phyloP scores from a whole-genome alignment of 2,888 invertebrate genomes.

The Sinodicranocentrus sp. region DNA sequence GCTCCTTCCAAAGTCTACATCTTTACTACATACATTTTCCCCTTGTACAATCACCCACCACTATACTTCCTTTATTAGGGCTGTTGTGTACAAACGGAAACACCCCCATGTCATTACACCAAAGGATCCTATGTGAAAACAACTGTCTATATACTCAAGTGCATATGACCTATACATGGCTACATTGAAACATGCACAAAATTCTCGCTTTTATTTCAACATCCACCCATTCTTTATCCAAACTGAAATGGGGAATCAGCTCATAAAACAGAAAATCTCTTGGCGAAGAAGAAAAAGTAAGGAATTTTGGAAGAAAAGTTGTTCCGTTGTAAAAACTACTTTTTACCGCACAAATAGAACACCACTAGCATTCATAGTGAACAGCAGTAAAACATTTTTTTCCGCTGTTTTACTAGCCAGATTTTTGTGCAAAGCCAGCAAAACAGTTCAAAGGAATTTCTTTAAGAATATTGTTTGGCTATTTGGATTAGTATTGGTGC shows the following conservation, averaged over 20 bases:
- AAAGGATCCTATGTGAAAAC: neutral
- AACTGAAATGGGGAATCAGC: constrained; percentile 32
- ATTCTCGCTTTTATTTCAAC: neutral
- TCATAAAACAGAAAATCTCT: constrained; percentile 30
- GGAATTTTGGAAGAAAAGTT: constrained; percentile 19
- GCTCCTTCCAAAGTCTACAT: too few species aligned
- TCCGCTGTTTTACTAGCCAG: neutral
- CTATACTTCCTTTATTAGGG: neutral
- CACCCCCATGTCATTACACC: neutral
- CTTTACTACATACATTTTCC: too few species aligned
- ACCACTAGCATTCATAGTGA: neutral
- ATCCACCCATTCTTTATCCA: neutral
- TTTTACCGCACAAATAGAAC: constrained; percentile 18
- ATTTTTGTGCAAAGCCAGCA: constrained; percentile 53
- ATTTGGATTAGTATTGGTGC: too few species aligned
- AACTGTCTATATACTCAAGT: neutral
- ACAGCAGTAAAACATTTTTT: constrained; percentile 30
- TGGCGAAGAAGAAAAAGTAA: constrained; percentile 12
- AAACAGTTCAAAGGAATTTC: neutral
- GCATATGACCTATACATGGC: neutral
- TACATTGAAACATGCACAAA: constrained; percentile 4
- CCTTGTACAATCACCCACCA: neutral
- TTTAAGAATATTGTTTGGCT: neutral
- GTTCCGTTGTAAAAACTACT: constrained; percentile 24
- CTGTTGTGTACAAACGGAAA: neutral